Percentiles rank a stretch among this genome's conserved stretches.
These are phyloP conservation scores for Galaxea fascicularis DNA, from an alignment of 92 coral and sea anemone genomes.

Conservation along the genomic window DNA sequence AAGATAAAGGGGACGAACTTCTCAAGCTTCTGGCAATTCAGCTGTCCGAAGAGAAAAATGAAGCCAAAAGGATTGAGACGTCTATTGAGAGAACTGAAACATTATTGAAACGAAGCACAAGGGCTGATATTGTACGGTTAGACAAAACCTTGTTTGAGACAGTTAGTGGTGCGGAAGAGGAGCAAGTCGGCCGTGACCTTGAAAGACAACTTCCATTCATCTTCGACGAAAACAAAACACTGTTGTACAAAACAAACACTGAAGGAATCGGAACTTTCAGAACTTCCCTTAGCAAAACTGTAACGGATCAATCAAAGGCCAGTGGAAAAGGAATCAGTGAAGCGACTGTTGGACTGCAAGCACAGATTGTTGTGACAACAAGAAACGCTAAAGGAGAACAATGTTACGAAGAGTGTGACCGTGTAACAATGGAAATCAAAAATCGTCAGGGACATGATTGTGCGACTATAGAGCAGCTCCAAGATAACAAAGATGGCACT, in stretches of 20 bases:
- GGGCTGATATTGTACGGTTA: neutral
- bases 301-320: neutral
- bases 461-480: neutral
- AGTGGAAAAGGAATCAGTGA: conserved; percentile 23
- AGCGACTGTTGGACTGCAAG: conserved; percentile 23
- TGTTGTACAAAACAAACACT: neutral
- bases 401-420: neutral
- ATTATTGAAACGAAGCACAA: conserved; percentile 11
- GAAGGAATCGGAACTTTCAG: conserved; percentile 6
- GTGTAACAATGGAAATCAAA: conserved; percentile 14
- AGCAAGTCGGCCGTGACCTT: conserved; percentile 8
- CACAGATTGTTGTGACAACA: conserved; percentile 14
- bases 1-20: neutral
- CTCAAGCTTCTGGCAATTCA: neutral
- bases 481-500: conserved; percentile 46
- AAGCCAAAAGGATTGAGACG: neutral
- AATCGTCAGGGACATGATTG: conserved; percentile 39
- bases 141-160: neutral
- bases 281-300: neutral
- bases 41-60: neutral
- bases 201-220: neutral
- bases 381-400: neutral
- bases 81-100: conserved; percentile 9
- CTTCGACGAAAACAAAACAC: neutral
- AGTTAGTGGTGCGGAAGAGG: neutral